A percentile compares a stretch with the other conserved stretches of the same genome.
Conservation (phyloP, 2,888 invertebrate species). For the Hirtodrosophila cameraria region DNA sequence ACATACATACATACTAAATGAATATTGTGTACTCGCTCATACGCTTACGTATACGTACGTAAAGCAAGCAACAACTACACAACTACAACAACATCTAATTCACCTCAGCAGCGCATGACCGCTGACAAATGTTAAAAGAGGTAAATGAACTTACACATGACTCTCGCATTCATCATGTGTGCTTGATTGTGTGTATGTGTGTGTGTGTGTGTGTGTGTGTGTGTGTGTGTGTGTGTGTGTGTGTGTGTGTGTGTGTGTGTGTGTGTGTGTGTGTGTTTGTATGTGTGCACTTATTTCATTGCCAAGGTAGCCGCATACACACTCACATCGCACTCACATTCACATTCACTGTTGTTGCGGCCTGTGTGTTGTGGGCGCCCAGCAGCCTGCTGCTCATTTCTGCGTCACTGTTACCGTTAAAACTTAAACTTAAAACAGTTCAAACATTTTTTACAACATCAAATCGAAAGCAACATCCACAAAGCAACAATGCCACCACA, state of each 20-base stretch:
- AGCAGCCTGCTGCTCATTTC: conserved; percentile 59
- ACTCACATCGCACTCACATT: conserved; percentile 30
- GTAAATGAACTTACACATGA: conserved; percentile 54
- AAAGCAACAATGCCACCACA: not conserved
- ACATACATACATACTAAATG: too few species aligned
- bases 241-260: conserved; percentile 4
- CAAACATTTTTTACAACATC: conserved; percentile 80
- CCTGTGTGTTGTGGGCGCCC: conserved; percentile 30
- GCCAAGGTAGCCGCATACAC: conserved; percentile 58
- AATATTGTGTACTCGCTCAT: too few species aligned
- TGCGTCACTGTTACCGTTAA: conserved; percentile 81
- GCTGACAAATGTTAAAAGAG: conserved; percentile 46
- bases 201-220: not conserved
- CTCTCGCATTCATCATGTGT: conserved; percentile 18
- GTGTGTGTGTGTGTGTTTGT: not conserved
- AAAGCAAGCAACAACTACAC: conserved; percentile 23
- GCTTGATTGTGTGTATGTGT: too few species aligned
- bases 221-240: conserved; percentile 8
- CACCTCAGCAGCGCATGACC: conserved; percentile 55
- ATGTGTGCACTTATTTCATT: conserved; percentile 59
- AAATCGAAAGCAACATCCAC: conserved; percentile 47
- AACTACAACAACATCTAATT: conserved; percentile 47
- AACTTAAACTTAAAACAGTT: conserved; percentile 84
- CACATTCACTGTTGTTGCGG: conserved; percentile 10
- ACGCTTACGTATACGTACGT: not conserved